Conservation (phyloP, 1,140 invertebrate genomes). For the Radopholus similis region DNA sequence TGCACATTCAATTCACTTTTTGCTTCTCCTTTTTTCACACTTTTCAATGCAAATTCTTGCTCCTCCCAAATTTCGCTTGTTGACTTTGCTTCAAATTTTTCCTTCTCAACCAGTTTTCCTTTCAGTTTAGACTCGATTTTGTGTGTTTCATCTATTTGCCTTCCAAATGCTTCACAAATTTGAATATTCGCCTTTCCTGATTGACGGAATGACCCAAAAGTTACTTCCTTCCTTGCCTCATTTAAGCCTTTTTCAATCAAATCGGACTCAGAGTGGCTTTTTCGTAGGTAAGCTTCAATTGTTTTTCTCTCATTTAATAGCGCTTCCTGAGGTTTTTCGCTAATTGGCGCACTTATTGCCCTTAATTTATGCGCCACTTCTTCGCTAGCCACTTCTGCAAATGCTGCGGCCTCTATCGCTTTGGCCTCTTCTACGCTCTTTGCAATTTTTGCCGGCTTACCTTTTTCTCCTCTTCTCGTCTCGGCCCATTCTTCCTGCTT, state of each 20-base stretch:
- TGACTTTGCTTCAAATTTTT: neutral
- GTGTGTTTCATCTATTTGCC: neutral
- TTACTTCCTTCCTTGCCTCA: neutral
- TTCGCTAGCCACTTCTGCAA: neutral
- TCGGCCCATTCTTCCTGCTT: neutral
- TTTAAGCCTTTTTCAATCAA: neutral
- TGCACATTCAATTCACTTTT: too few relatives aligned
- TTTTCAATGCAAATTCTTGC: neutral
- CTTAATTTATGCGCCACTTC: neutral
- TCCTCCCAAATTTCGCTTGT: neutral
- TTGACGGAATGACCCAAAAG: neutral
- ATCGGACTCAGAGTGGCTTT: neutral
- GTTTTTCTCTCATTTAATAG: neutral
- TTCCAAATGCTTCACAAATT: neutral
- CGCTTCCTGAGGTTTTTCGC: too few relatives aligned
- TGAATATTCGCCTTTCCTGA: neutral
- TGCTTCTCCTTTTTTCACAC: too few relatives aligned
- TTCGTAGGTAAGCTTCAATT: neutral
- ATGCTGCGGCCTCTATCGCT: neutral
- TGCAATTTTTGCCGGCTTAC: neutral
- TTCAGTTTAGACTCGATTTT: neutral
- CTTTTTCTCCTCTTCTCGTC: too few relatives aligned
- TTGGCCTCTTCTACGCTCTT: neutral
- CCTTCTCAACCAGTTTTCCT: neutral
- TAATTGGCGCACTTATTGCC: too few relatives aligned